Conservation (phyloP, 2,113 vertebrate species). For the Nesoenas mayeri region DNA sequence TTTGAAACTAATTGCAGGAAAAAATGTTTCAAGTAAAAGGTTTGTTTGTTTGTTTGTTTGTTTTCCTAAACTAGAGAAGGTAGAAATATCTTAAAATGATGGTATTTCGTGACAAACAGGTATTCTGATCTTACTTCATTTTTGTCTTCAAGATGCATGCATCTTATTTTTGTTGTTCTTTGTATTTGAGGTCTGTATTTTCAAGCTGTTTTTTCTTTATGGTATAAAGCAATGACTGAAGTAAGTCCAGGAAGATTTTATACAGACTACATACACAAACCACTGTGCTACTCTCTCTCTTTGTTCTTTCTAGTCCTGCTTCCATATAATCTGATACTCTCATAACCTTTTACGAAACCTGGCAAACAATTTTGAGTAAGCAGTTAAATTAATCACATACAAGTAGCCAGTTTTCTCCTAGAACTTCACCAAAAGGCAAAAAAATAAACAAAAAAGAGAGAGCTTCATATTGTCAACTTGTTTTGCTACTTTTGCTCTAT, state of each 20-base stretch:
- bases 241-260: neutral
- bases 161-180: neutral
- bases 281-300: neutral
- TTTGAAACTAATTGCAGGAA: neutral
- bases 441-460: neutral
- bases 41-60: rapidly evolving
- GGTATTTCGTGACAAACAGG: neutral
- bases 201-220: neutral
- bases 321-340: neutral
- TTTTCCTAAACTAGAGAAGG: neutral
- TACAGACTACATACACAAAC: neutral
- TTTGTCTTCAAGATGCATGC: neutral
- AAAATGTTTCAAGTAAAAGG: neutral
- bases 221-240: neutral
- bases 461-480: neutral
- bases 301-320: neutral
- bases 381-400: neutral
- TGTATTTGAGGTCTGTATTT: neutral
- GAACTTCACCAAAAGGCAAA: neutral
- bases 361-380: neutral
- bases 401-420: neutral
- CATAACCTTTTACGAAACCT: neutral
- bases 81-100: neutral
- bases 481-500: neutral
- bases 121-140: neutral